Evolutionary conservation across 2,888 invertebrate species (phyloP).

Genomic region (Agrochola lychnidis): DNA sequence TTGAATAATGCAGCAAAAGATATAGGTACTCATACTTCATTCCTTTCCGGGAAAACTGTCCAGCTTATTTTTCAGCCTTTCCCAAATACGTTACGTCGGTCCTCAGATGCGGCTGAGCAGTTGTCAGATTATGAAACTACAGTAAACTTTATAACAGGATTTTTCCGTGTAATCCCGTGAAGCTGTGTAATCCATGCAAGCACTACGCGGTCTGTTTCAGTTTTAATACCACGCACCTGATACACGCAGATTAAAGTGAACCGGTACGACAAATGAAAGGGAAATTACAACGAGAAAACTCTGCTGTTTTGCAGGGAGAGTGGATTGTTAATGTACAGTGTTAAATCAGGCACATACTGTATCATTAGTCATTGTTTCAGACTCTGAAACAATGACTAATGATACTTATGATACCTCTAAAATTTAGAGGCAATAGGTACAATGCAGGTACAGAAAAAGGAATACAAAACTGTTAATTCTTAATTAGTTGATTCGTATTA

Average conservation of each 20-base stretch:
- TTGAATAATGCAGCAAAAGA: background rate
- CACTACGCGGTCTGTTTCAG: constrained; percentile 45
- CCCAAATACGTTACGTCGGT: background rate
- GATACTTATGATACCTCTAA: too few species aligned
- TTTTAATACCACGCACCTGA: constrained; percentile 49
- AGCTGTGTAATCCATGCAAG: constrained; percentile 28
- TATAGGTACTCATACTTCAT: background rate
- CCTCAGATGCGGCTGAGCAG: constrained; percentile 10
- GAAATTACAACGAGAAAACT: constrained; percentile 28
- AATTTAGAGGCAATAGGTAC: background rate
- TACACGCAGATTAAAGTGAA: constrained; percentile 60
- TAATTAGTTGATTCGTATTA: background rate
- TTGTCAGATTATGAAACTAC: constrained; percentile 16
- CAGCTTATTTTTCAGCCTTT: background rate
- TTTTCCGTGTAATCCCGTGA: constrained; percentile 28
- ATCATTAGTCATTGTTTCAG: background rate
- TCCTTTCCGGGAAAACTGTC: background rate
- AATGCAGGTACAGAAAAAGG: background rate
- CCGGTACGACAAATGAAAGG: constrained; percentile 54
- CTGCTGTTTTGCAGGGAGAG: background rate
- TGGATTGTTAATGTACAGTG: constrained; percentile 2
- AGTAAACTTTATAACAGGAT: constrained; percentile 31
- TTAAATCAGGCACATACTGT: background rate
- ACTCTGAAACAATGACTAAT: too few species aligned
- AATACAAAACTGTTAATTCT: background rate